Evolutionary conservation across 1,140 invertebrate genomes (phyloP), one percentile per base, ranked within the genome.

Genomic region (Pseudomyrmex flavicornis): DNA sequence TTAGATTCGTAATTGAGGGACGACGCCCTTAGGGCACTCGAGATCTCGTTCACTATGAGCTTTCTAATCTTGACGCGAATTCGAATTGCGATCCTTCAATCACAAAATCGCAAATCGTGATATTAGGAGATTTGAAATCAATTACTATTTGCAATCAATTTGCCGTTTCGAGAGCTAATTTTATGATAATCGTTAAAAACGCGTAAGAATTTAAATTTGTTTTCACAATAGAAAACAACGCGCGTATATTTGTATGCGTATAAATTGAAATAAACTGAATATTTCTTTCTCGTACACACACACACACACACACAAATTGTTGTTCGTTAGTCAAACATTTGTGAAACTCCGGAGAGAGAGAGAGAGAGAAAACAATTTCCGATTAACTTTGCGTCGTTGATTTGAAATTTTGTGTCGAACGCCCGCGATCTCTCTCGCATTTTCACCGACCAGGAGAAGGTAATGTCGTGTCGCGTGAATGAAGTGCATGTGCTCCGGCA

Each of bases 1-100:
- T 59, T 44, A 59, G 66, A 80, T 58, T 72, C 54, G 76, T 72
- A 80, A 80, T 80, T 80, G 76, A 80, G 54, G 54, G 76, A 72
- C 44, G 76, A 61, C 46, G 76, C 44, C 66, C 76, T 70, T 50
- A 59, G 66, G 54, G 65, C 46, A 15, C 20, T 35, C 63, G 76
- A 26, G 75, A 56, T 10, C n/a, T 66, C 66, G 52, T 70, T 26
- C 10, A 44, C 26, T 8, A 46, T 2, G 13, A 70, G 65, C 54
- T 80, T 61, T 50, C 54, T 13, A 15, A 70, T 10, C 35, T 72
- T 50, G 66, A 9, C 54, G 54, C 20, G 17, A 35, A 35, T 61
- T 72, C 44, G 61, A 80, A 72, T 72, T 70, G 44, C 65, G 44
- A 79, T 70, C 65, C 48, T 79, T 79, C 44, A 48, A 79, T 79